A percentile compares a stretch with the other conserved stretches of the same genome.
Conservation (phyloP, 1,140 invertebrate species). For the Leptonema lineaticorne region DNA sequence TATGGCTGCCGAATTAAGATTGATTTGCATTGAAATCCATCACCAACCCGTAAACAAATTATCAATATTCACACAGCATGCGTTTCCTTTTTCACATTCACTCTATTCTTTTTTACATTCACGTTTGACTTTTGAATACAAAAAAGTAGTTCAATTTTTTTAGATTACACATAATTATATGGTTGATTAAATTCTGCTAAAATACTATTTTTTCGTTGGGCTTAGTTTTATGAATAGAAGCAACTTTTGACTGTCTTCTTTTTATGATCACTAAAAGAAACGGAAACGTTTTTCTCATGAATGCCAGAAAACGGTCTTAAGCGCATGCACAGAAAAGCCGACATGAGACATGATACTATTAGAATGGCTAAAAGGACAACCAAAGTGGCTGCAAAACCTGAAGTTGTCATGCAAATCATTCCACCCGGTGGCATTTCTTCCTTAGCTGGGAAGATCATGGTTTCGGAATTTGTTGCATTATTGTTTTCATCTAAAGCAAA, state of each 20-base stretch:
- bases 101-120: neutral
- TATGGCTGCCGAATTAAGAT: conserved; percentile 4
- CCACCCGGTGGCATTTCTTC: conserved; percentile 56
- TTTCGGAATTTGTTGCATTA: conserved; percentile 58
- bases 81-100: neutral
- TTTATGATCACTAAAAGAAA: conserved; percentile 49
- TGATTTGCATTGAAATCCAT: conserved; percentile 6
- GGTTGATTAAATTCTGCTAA: conserved; percentile 20
- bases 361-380: conserved; percentile 78
- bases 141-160: neutral
- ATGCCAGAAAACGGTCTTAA: conserved; percentile 66
- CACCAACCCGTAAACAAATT: conserved; percentile 25
- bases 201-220: neutral
- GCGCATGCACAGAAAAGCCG: conserved; percentile 79
- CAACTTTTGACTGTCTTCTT: conserved; percentile 51
- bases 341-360: conserved; percentile 79
- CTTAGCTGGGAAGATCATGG: conserved; percentile 68
- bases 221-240: conserved; percentile 55
- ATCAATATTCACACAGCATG: neutral
- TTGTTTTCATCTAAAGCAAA: conserved; percentile 69
- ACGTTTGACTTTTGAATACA: neutral
- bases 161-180: too few relatives aligned
- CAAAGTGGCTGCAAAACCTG: conserved; percentile 82
- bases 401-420: conserved; percentile 89
- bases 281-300: conserved; percentile 58